Conservation (phyloP, 2,797 vertebrate genomes). For the Siniperca undulata region DNA sequence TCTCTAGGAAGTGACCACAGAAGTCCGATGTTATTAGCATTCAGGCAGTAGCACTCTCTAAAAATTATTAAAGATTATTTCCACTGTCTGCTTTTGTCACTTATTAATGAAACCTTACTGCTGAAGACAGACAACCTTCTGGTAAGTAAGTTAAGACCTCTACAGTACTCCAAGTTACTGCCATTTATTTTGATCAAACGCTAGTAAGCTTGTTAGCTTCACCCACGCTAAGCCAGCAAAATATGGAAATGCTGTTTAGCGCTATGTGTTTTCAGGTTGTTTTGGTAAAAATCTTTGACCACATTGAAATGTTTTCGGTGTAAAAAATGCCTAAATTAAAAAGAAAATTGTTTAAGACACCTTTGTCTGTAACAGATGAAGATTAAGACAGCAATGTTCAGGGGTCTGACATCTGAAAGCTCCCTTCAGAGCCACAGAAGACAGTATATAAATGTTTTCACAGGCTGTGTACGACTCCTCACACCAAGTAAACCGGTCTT, state of each 20-base stretch:
- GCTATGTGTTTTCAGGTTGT: not conserved
- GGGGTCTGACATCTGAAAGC: not conserved
- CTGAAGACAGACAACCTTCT: not conserved
- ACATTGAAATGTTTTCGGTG: too few species aligned
- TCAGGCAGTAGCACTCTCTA: not conserved
- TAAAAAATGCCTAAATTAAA: too few species aligned
- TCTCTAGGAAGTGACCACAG: not conserved
- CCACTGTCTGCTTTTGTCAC: not conserved
- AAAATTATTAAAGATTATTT: not conserved
- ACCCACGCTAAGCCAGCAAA: not conserved
- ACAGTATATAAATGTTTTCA: constrained; percentile 1
- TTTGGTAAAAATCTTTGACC: not conserved
- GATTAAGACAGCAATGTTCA: not conserved
- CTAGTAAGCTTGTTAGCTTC: not conserved
- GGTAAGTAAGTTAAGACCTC: not conserved
- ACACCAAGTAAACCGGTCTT: not conserved
- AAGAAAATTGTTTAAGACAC: not conserved
- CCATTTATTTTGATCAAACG: not conserved
- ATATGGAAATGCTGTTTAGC: not conserved
- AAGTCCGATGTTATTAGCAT: not conserved
- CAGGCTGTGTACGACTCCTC: not conserved
- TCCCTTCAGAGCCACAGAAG: not conserved
- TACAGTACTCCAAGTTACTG: not conserved
- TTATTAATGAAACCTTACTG: not conserved
- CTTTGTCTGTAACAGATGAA: too few species aligned